phyloP scores from a whole-genome alignment of 1,140 invertebrate species.

The Chymomyza costata region DNA sequence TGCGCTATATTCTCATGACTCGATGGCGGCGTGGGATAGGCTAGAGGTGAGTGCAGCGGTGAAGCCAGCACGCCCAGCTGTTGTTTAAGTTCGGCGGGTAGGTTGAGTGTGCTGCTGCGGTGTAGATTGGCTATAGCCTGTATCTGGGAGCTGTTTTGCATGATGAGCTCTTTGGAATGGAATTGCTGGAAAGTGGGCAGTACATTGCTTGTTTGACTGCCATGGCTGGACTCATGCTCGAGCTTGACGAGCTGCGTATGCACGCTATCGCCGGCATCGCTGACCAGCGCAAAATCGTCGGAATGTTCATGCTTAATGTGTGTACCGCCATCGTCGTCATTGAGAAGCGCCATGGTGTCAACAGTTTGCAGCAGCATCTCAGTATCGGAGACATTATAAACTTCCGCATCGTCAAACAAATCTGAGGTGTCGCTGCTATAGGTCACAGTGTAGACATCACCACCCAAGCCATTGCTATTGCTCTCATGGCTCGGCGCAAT shows the following conservation, averaged over 20 bases:
- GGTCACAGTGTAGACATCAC: constrained; percentile 68
- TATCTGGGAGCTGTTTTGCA: constrained; percentile 74
- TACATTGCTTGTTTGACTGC: constrained; percentile 80
- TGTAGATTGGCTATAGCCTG: constrained; percentile 75
- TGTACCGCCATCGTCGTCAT: constrained; percentile 79
- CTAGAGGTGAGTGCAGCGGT: constrained; percentile 82
- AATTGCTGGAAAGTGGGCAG: constrained; percentile 88
- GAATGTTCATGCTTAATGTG: constrained; percentile 78
- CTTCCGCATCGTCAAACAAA: constrained; percentile 77
- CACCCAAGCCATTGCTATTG: constrained; percentile 20
- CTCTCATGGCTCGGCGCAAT: constrained; percentile 49
- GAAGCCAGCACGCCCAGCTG: constrained; percentile 76
- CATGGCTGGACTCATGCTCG: constrained; percentile 31
- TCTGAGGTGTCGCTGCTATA: constrained; percentile 62
- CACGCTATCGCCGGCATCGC: constrained; percentile 38
- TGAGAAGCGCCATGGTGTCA: constrained; percentile 82
- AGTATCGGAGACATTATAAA: constrained; percentile 84
- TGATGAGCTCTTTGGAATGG: constrained; percentile 77
- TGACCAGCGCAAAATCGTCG: constrained; percentile 62
- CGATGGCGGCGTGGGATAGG: constrained; percentile 88
- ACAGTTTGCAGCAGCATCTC: constrained; percentile 81
- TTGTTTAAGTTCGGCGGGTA: constrained; percentile 74
- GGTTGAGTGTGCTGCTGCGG: constrained; percentile 49
- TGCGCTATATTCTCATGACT: constrained; percentile 84
- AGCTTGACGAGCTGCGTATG: constrained; percentile 52